Evolutionary conservation across 2,797 vertebrate genomes (phyloP).

Genomic region (Hozukius guyotensis): DNA sequence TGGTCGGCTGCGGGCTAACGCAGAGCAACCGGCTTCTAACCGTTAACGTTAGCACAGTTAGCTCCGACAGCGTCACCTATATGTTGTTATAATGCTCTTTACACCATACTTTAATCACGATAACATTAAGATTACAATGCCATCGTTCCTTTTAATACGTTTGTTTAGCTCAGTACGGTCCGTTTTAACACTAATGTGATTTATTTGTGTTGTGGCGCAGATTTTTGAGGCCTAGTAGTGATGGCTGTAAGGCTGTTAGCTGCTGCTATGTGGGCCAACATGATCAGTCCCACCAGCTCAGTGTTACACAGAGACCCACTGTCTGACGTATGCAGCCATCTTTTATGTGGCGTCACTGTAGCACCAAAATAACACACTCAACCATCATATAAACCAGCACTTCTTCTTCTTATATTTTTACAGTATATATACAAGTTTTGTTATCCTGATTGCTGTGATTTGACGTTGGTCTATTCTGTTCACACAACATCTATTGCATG

Average conservation of each 20-base stretch:
- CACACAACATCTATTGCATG: background rate
- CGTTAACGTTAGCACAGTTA: slow-evolving; percentile 26
- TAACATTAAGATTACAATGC: accelerated
- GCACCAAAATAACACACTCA: background rate
- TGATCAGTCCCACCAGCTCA: slow-evolving; percentile 18
- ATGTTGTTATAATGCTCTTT: background rate
- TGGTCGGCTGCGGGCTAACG: background rate
- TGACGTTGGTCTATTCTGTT: background rate
- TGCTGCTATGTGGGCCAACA: background rate
- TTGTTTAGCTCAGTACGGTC: accelerated
- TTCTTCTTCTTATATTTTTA: background rate
- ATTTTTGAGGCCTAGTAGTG: slow-evolving; percentile 43
- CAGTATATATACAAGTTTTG: accelerated
- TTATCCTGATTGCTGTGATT: background rate
- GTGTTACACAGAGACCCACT: background rate
- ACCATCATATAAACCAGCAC: background rate
- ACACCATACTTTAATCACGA: accelerated
- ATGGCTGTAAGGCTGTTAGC: slow-evolving; percentile 16
- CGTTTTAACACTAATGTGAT: accelerated
- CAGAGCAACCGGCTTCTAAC: background rate
- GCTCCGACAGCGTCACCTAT: slow-evolving; percentile 15
- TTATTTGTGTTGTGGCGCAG: slow-evolving; percentile 45
- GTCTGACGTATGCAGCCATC: slow-evolving; percentile 20
- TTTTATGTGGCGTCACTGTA: background rate
- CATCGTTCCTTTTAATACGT: accelerated